Base-by-base conservation (phyloP, 1,140 invertebrate species). In the Ooceraea biroi region DNA sequence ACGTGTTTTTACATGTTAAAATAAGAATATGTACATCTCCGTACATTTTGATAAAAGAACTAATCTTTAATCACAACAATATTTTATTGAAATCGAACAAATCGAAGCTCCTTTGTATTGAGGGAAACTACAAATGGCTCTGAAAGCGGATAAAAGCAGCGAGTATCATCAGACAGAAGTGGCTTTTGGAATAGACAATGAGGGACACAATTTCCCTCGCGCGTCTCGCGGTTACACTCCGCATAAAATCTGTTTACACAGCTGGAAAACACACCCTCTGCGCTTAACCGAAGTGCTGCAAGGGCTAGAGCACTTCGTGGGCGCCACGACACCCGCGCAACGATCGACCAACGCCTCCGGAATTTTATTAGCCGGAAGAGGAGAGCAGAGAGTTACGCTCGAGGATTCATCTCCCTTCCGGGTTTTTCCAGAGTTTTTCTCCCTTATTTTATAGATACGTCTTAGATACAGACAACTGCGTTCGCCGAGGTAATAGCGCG, bases 361-460 rank as follows among this genome's bases (percentile, higher is more conserved):
- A 90, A 90, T 91, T 93, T 93, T 93, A 93, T 93, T 91, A 92
- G 73, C 82, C 72, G 85, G 88, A 92, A 91, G 86, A 89, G 66
- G 63, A 63, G 71, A 85, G 52, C 30, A n/a, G 12, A 58, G 30
- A 27, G 25, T 19, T 57, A 5, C 14, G 22, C n/a, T 17, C 10
- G 63, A 44, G 36, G 27, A 77, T 77, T 65, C 73, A 55, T 65
- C 60, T 63, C 50, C 27, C 73, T 77, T 65, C 60, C 60, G 55
- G 41, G 17, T 66, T 66, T 41, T 8, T 7, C 4, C 27, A 14
- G 0, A 19, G 11, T 36, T 65, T 36, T 22, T 19, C n/a, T 17
- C 10, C 27, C 19, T 41, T 57, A 30, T 78, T 69, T 55, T 78
- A 78, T 57, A 78, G 63, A 78, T 69, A 11, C 19, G 7, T 55